These are phyloP conservation scores for Bombus huntii DNA, from an alignment of 1,140 invertebrate genomes.

Conservation along the genomic window DNA sequence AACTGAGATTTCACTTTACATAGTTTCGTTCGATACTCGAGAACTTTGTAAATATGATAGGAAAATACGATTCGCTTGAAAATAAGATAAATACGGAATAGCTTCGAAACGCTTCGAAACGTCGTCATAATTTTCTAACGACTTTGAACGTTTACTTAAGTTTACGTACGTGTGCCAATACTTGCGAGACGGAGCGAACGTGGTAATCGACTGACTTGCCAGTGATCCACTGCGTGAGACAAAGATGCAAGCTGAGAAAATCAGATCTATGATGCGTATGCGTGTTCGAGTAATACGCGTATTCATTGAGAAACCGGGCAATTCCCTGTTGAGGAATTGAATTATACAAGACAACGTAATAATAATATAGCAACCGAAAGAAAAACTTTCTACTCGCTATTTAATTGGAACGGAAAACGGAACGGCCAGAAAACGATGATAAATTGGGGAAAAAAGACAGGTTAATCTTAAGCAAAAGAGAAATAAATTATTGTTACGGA, in stretches of 20 bases:
- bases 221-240: neutral
- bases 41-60: no score
- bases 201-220: neutral
- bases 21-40: no score
- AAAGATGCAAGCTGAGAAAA: neutral
- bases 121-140: no score
- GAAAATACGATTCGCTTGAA: no score
- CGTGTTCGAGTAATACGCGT: neutral
- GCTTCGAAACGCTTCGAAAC: no score
- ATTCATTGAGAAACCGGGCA: neutral
- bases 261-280: neutral
- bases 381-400: constrained; percentile 3
- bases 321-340: neutral
- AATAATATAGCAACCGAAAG: neutral
- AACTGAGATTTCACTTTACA: no score
- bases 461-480: neutral
- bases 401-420: constrained; percentile 1
- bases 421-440: constrained; percentile 6
- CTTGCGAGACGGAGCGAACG: neutral
- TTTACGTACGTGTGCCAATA: neutral
- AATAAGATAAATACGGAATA: no score
- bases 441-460: neutral
- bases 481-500: neutral
- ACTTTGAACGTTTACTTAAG: neutral
- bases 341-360: neutral